Percentiles rank a stretch among this genome's conserved stretches.
Conservation (phyloP, 2,113 vertebrate species). For the Talpa occidentalis region DNA sequence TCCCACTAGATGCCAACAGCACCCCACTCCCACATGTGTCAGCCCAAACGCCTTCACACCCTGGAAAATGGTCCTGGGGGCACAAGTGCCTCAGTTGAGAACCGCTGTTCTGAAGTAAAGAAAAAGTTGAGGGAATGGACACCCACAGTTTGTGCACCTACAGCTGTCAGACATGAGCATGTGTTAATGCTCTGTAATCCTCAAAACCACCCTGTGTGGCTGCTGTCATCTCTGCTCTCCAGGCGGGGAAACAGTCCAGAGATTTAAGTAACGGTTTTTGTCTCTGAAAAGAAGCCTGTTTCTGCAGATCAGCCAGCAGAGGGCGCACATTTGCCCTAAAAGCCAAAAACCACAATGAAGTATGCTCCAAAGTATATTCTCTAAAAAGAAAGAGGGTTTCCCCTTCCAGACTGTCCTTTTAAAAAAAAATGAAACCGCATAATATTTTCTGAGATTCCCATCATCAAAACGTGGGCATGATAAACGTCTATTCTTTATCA, state of each 20-base stretch:
- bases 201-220: background rate
- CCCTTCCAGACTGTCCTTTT: background rate
- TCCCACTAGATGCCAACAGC: background rate
- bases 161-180: accelerated
- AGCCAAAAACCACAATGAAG: background rate
- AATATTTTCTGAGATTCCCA: slow-evolving; percentile 14
- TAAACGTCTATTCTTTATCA: background rate
- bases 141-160: background rate
- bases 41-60: background rate
- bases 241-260: background rate
- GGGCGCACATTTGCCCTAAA: background rate
- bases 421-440: background rate
- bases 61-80: background rate
- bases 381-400: background rate
- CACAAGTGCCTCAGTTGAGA: background rate
- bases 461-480: background rate
- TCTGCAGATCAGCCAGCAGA: background rate
- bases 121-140: too few species aligned
- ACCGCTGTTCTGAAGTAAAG: background rate
- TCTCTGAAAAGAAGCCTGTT: background rate
- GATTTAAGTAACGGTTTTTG: background rate
- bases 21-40: background rate
- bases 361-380: background rate
- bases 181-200: background rate
- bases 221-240: background rate